phyloP scores from a whole-genome alignment of 2,888 invertebrate genomes.

The Bruchidius siliquastri region DNA sequence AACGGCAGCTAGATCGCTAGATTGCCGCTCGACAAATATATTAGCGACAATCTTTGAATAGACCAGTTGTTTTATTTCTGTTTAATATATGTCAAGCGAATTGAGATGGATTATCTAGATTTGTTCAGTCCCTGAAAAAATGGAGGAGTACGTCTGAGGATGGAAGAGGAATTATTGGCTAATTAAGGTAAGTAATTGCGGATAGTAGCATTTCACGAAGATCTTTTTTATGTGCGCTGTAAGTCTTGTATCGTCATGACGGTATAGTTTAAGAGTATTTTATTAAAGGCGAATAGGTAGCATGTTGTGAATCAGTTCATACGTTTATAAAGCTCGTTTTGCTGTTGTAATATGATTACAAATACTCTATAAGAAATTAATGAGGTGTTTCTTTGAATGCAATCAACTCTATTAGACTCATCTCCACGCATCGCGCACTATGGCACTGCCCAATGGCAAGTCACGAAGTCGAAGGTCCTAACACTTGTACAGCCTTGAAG shows the following conservation, averaged over 20 bases:
- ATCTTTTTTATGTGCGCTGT: neutral
- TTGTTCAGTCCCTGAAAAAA: neutral
- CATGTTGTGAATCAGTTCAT: too few relatives aligned
- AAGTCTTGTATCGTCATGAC: neutral
- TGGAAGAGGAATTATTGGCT: neutral
- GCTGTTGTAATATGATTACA: too few relatives aligned
- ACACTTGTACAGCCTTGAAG: too few relatives aligned
- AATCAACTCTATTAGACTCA: too few relatives aligned
- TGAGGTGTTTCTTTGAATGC: too few relatives aligned
- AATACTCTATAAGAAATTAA: too few relatives aligned
- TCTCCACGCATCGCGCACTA: too few relatives aligned
- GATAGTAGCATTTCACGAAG: neutral
- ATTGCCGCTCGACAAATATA: conserved; percentile 35
- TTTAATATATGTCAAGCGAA: neutral
- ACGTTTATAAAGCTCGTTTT: too few relatives aligned
- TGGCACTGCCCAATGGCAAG: too few relatives aligned
- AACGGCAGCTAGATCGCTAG: conserved; percentile 39
- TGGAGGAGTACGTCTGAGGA: neutral
- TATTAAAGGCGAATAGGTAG: too few relatives aligned
- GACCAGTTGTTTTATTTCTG: conserved; percentile 36
- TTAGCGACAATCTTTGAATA: conserved; percentile 42
- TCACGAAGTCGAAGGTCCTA: too few relatives aligned
- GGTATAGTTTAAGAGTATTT: too few relatives aligned
- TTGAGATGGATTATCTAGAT: neutral
- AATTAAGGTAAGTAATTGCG: neutral